These are phyloP conservation scores for Dasyornis broadbenti DNA, from an alignment of 2,113 vertebrate species.

Conservation along the genomic window DNA sequence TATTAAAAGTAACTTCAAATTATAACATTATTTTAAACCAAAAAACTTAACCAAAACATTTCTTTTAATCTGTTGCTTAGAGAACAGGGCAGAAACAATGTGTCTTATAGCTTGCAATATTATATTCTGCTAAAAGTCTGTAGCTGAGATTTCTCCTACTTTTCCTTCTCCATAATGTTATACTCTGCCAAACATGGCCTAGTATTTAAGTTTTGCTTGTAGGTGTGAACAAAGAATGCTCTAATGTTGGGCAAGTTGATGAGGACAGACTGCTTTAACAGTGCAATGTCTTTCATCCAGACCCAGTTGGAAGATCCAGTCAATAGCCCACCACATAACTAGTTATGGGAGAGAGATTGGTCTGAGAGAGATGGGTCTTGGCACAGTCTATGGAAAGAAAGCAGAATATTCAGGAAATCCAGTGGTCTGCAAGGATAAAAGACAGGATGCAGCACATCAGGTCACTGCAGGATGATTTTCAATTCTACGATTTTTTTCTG, in stretches of 20 bases:
- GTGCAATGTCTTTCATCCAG: not conserved
- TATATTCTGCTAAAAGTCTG: not conserved
- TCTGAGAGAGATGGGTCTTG: not conserved
- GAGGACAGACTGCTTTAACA: not conserved
- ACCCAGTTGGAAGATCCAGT: not conserved
- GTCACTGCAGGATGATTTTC: not conserved
- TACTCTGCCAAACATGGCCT: not conserved
- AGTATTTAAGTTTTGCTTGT: not conserved
- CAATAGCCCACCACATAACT: not conserved
- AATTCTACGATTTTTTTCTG: not conserved
- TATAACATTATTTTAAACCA: not conserved
- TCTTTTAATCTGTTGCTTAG: not conserved
- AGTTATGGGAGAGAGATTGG: rapidly evolving
- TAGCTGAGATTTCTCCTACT: not conserved
- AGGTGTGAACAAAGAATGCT: not conserved
- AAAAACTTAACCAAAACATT: not conserved
- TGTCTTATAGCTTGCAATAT: not conserved
- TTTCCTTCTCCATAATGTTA: not conserved
- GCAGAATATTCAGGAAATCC: not conserved
- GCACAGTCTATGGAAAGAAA: not conserved
- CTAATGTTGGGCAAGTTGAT: not conserved
- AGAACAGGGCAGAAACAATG: not conserved
- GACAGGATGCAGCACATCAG: not conserved
- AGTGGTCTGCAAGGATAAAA: not conserved
- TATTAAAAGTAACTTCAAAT: not conserved